Base-by-base conservation (phyloP, 2,113 vertebrate genomes). In the Oenanthe oenanthe region DNA sequence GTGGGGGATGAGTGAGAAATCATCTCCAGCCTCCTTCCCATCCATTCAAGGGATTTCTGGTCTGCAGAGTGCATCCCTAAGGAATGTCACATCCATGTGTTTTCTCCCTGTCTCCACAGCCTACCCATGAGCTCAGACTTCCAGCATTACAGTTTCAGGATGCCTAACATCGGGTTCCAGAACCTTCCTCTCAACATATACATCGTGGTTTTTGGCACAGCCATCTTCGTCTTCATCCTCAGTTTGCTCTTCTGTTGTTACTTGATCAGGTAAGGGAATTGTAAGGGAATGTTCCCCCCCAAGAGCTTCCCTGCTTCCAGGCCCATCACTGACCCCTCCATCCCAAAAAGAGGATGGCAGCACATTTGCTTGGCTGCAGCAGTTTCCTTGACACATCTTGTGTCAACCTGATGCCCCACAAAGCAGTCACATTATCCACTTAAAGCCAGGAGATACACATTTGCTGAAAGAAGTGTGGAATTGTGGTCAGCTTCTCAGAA, bases 221-320 rank as follows among this genome's bases (percentile, higher is more conserved):
- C 99, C 87, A 99, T 99, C 96, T 99, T 99, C 67, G 99, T 99
- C 97, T 99, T 99, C 98, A 99, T 99, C 96, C 99, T 99, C 96
- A 99, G 99, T 94, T 98, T 99, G 91, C 99, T 99, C 97, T 99
- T 99, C 98, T 99, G 99, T 97, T 99, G 99, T 98, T 99, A 99
- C 97, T 96, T 99, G 94, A 99, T 99, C 97, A 98, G 99, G 99
- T 99, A 99, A 98, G 83, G 25, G n/a, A 63, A 13, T 20, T 53
- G 98, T 99, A 98, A 98, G 71, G 26, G 47, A 65, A 25, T 8
- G 8, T 45, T 53, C 25, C 6, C 12, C 28, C 5, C 12, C 50
- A 10, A 12, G 15, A 73, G 17, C 26, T 54, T 29, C 25, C 42
- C 12, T 1, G 2, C 3, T 29, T 66, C 81, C 3, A 2, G 65